These are phyloP conservation scores for Phytoseiulus persimilis DNA, from an alignment of 2,888 invertebrate species.

Conservation along the genomic window DNA sequence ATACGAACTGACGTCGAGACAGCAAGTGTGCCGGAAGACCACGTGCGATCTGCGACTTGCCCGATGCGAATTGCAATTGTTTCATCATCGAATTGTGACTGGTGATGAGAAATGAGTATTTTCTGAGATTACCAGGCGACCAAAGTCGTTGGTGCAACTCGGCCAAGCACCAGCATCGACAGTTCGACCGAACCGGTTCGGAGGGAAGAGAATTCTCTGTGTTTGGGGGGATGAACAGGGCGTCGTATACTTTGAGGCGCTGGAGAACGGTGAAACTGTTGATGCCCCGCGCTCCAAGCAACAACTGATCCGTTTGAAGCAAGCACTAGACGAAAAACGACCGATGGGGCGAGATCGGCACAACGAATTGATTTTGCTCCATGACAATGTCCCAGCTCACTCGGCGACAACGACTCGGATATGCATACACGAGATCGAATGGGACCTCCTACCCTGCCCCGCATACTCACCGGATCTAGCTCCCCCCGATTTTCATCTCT, in stretches of 20 bases:
- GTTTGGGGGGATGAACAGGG: slow-evolving; percentile 43
- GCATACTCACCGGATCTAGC: slow-evolving; percentile 44
- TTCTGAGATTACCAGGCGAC: slow-evolving; percentile 36
- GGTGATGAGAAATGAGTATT: slow-evolving; percentile 40
- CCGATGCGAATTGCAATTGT: not conserved
- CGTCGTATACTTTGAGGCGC: slow-evolving; percentile 42
- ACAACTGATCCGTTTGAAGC: slow-evolving; percentile 42
- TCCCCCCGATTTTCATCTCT: slow-evolving; percentile 39
- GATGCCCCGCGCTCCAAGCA: slow-evolving; percentile 42
- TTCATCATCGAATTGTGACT: slow-evolving; percentile 39
- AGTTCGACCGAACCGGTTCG: too few species aligned
- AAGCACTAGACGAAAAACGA: slow-evolving; percentile 41
- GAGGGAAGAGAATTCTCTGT: slow-evolving; percentile 42
- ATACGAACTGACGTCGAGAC: too few species aligned
- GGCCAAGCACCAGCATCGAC: too few species aligned
- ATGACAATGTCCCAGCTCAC: slow-evolving; percentile 44
- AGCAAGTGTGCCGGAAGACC: too few species aligned
- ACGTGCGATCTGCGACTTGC: too few species aligned
- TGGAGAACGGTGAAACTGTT: slow-evolving; percentile 40
- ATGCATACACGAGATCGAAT: slow-evolving; percentile 40
- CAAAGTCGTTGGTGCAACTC: not conserved
- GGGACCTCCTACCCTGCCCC: slow-evolving; percentile 44
- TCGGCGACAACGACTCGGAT: slow-evolving; percentile 43
- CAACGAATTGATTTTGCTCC: slow-evolving; percentile 39
- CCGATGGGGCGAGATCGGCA: slow-evolving; percentile 40